Conservation (phyloP, 2,888 invertebrate genomes). For the Griposia aprilina region DNA sequence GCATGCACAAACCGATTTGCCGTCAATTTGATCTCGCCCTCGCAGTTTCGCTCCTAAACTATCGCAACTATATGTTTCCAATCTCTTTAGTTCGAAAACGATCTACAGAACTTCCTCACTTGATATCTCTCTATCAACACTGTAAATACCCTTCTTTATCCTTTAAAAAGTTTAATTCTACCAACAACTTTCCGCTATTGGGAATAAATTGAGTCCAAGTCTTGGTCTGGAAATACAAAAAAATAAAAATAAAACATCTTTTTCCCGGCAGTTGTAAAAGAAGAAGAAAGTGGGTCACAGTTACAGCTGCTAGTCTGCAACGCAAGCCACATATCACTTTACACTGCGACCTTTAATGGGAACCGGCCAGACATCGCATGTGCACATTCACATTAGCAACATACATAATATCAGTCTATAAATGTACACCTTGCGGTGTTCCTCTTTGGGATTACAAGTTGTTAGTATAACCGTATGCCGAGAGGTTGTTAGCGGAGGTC, state of each 20-base stretch:
- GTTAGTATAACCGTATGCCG: background rate
- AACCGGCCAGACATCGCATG: conserved; percentile 48
- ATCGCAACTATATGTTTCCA: conserved; percentile 9
- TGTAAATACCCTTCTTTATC: background rate
- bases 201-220: conserved; percentile 2
- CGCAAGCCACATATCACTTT: conserved; percentile 50
- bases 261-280: conserved; percentile 53
- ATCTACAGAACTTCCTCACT: conserved; percentile 9
- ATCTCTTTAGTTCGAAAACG: conserved; percentile 2
- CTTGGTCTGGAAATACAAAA: conserved; percentile 22
- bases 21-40: background rate
- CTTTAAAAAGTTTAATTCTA: conserved; percentile 20
- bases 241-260: conserved; percentile 30
- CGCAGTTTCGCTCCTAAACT: conserved; percentile 5
- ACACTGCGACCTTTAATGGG: conserved; percentile 64
- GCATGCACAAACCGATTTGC: background rate
- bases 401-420: conserved; percentile 14
- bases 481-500: conserved; percentile 15
- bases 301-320: conserved; percentile 54
- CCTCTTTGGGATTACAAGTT: conserved; percentile 2
- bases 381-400: conserved; percentile 29
- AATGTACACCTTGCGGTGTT: conserved; percentile 35
- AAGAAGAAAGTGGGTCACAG: conserved; percentile 65
- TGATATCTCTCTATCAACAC: background rate
- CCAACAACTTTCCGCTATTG: background rate